Evolutionary conservation across 1,140 invertebrate species (phyloP).

Genomic region (Aphidius ervi): DNA sequence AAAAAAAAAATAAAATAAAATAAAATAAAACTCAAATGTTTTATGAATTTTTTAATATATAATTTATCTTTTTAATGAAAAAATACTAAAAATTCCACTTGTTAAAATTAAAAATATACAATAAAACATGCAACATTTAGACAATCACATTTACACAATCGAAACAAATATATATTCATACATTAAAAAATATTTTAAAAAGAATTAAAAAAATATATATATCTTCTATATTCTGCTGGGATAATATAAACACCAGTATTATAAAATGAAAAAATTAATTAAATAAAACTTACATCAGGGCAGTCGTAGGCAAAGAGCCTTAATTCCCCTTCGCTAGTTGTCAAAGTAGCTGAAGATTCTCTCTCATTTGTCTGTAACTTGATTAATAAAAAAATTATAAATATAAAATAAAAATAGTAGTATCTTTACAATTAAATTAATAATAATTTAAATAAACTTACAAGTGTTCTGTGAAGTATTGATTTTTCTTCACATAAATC

Average conservation of each 20-base stretch:
- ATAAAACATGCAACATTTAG: constrained; percentile 50
- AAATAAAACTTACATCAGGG: constrained; percentile 46
- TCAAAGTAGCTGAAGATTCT: constrained; percentile 50
- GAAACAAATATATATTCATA: constrained; percentile 6
- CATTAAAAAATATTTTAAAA: neutral
- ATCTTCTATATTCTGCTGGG: too few relatives aligned
- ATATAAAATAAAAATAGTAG: neutral
- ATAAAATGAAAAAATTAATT: too few relatives aligned
- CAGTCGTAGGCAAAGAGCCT: constrained; percentile 51
- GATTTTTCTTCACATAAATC: constrained; percentile 51
- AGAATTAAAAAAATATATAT: neutral
- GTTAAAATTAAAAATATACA: constrained; percentile 28
- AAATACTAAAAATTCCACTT: neutral
- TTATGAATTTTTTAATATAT: neutral
- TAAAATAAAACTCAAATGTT: neutral
- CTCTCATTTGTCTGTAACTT: constrained; percentile 51
- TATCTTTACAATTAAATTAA: neutral
- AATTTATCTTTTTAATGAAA: neutral
- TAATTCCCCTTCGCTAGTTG: constrained; percentile 50
- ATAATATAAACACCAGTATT: too few relatives aligned
- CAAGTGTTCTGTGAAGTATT: constrained; percentile 49
- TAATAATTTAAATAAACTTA: constrained; percentile 27
- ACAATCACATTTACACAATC: constrained; percentile 41
- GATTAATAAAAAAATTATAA: constrained; percentile 15
- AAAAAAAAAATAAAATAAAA: neutral